Base-by-base conservation (phyloP, 2,888 invertebrate species). In the Harpagoxenus sublaevis region DNA sequence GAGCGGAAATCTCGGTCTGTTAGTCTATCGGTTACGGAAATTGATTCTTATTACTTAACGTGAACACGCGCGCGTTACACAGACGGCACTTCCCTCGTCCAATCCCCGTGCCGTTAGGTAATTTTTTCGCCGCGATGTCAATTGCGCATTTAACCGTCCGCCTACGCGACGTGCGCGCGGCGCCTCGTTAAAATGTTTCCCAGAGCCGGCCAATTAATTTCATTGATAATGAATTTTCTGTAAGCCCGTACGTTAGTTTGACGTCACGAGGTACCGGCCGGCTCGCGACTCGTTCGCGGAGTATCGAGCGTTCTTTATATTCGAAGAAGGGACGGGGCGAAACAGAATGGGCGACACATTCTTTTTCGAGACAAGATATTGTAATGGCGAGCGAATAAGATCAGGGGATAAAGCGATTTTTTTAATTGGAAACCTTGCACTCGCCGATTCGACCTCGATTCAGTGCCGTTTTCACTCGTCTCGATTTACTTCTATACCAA, bases 41-140 rank as follows among this genome's bases (percentile, higher is more conserved):
- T 83, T 83, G 85, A 87, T 85, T 88, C 84, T 87, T 75, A 75
- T 90, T 90, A 86, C 89, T 87, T 66, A 84, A 85, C 89, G 75
- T 66, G 71, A 84, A 66, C 82, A 28, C 15, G 45, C 75, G 48
- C 39, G 53, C 12, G 18, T 63, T 23, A 23, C 48, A 18, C 53
- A 28, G 87, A 86, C 77, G 66, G 75, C 86, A 84, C 82, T 90
- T 87, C 84, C 86, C 84, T 83, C 79, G 81, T 35, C 53, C 73
- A 68, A 74, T 70, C 51, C 51, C 73, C 79, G 63, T 18, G 42
- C 53, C 31, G 83, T 90, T 89, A 87, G 84, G 73, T 86, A 90
- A 89, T 87, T 42, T 48, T 73, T 83, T 84, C 65, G 79, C 53
- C 70, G 78, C 42, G 53, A 84, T 71, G 87, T 87, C 86, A 75